Conservation (phyloP, 2,888 invertebrate genomes). For the Pammene fasciana region DNA sequence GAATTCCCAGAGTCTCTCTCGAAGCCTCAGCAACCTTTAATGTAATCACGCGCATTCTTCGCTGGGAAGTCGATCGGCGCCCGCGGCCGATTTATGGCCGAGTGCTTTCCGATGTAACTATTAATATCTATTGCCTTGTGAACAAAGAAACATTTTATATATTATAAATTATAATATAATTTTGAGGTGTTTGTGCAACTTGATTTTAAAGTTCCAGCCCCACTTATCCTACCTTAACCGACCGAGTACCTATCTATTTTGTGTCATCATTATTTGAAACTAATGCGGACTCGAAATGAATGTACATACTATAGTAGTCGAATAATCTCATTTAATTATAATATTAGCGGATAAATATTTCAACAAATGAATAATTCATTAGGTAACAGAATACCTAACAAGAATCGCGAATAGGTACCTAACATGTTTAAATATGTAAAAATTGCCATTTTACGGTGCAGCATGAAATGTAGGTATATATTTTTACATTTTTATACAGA, state of each 20-base stretch:
- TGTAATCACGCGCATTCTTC: conserved; percentile 35
- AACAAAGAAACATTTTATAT: conserved; percentile 41
- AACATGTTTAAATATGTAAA: background rate
- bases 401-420: background rate
- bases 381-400: background rate
- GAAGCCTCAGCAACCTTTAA: conserved; percentile 26
- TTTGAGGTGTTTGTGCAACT: conserved; percentile 21
- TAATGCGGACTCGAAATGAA: no score
- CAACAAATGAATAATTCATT: background rate
- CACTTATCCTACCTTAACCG: no score
- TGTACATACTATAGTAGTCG: no score
- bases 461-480: background rate
- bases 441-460: background rate
- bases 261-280: no score
- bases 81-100: conserved; percentile 41
- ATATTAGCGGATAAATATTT: no score
- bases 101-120: conserved; percentile 43
- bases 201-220: background rate
- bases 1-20: conserved; percentile 27
- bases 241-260: no score
- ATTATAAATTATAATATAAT: conserved; percentile 31
- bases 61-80: conserved; percentile 38
- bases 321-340: no score
- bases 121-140: conserved; percentile 33
- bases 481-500: conserved; percentile 1